Conservation (phyloP, 1,140 invertebrate species). For the Pentalonia nigronervosa region DNA sequence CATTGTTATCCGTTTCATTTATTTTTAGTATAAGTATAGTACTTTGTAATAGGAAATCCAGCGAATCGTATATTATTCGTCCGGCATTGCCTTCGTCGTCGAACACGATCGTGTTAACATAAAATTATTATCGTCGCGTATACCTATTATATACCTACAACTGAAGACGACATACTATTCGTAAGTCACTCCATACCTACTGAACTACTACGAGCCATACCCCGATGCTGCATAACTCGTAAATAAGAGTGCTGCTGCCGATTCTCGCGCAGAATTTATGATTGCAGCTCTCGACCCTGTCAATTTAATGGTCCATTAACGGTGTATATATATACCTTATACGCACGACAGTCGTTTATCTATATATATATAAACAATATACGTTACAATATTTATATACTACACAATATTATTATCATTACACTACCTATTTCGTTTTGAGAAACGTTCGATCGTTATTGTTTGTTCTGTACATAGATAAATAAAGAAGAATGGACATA, state of each 20-base stretch:
- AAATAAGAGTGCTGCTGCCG: neutral
- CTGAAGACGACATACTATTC: neutral
- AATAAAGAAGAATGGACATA: no score
- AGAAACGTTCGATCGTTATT: neutral
- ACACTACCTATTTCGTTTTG: neutral
- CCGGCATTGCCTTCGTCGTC: neutral
- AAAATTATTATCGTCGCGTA: neutral
- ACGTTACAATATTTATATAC: neutral
- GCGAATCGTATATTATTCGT: neutral
- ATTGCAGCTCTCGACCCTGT: constrained; percentile 9
- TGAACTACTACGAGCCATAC: neutral
- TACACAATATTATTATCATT: neutral
- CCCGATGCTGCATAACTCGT: neutral
- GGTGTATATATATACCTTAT: neutral
- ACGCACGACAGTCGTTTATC: neutral
- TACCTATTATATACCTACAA: neutral
- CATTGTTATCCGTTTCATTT: neutral
- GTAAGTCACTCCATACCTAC: neutral
- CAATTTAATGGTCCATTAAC: constrained; percentile 22
- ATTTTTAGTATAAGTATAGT: neutral
- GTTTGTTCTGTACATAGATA: neutral
- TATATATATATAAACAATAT: neutral
- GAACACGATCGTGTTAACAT: constrained; percentile 14
- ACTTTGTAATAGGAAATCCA: neutral
- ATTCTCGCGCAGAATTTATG: neutral